Conservation (phyloP, 2,888 invertebrate genomes). For the Chloroclystis v-ata region DNA sequence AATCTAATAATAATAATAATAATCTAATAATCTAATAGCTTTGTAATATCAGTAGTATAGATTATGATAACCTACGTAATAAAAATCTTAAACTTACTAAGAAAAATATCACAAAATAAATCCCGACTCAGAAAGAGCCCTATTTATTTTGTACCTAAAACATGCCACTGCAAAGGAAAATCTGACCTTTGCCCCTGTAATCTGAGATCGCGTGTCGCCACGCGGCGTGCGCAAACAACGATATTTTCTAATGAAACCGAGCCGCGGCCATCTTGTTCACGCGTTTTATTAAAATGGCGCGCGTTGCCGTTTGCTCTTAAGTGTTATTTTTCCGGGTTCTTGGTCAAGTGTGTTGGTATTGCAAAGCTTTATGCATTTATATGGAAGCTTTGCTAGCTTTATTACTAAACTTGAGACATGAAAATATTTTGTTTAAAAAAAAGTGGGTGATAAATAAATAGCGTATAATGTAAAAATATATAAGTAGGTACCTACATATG, state of each 20-base stretch:
- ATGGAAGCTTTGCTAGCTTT: neutral
- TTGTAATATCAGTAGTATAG: no score
- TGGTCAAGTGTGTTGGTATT: neutral
- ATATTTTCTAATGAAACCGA: constrained; percentile 56
- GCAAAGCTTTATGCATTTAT: neutral
- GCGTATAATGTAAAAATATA: no score
- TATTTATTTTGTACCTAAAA: constrained; percentile 5
- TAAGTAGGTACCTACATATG: no score
- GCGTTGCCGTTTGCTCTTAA: constrained; percentile 3
- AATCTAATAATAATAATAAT: no score
- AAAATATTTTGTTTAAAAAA: no score
- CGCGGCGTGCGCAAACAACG: constrained; percentile 49
- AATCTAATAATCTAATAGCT: no score
- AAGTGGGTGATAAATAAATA: no score
- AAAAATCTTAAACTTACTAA: no score
- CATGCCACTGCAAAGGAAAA: constrained; percentile 19
- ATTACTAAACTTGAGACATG: no score
- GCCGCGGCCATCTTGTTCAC: constrained; percentile 27
- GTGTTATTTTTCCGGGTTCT: constrained; percentile 10
- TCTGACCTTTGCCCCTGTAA: constrained; percentile 22
- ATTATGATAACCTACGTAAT: no score
- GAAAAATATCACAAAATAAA: neutral
- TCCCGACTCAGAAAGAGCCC: neutral
- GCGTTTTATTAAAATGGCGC: constrained; percentile 27
- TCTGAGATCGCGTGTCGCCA: constrained; percentile 37